Evolutionary conservation across 2,113 vertebrate genomes (phyloP).

Genomic region (Copsychus sechellarum): DNA sequence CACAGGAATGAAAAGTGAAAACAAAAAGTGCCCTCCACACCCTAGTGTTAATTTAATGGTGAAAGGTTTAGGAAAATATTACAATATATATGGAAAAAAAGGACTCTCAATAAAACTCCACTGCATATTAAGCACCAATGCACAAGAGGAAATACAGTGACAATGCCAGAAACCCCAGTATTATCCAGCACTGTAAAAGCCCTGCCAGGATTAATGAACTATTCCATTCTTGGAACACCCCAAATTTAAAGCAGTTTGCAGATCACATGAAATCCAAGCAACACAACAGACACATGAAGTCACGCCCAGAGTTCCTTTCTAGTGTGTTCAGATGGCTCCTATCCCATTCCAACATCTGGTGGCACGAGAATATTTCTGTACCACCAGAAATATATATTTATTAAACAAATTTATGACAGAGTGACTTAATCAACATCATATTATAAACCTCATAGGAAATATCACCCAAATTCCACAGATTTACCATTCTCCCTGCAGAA

Average conservation of each 20-base stretch:
- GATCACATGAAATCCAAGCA: background rate
- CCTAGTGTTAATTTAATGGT: background rate
- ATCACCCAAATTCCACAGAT: background rate
- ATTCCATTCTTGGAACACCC: background rate
- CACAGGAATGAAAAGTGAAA: background rate
- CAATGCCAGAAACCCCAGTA: background rate
- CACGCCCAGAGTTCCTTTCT: background rate
- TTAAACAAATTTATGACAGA: background rate
- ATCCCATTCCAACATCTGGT: background rate
- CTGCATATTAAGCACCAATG: background rate
- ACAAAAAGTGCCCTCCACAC: background rate
- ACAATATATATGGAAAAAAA: background rate
- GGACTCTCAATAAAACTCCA: background rate
- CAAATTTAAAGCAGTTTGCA: background rate
- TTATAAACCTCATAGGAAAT: background rate
- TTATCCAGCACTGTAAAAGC: background rate
- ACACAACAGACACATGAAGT: background rate
- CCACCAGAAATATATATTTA: background rate
- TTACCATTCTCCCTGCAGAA: background rate
- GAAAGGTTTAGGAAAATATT: background rate
- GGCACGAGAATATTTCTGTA: background rate
- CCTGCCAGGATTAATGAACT: background rate
- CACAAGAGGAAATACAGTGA: background rate
- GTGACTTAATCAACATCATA: background rate
- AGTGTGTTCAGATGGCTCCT: background rate